Evolutionary conservation across 2,797 vertebrate species (phyloP).

Genomic region (Sebastes hubbsi): DNA sequence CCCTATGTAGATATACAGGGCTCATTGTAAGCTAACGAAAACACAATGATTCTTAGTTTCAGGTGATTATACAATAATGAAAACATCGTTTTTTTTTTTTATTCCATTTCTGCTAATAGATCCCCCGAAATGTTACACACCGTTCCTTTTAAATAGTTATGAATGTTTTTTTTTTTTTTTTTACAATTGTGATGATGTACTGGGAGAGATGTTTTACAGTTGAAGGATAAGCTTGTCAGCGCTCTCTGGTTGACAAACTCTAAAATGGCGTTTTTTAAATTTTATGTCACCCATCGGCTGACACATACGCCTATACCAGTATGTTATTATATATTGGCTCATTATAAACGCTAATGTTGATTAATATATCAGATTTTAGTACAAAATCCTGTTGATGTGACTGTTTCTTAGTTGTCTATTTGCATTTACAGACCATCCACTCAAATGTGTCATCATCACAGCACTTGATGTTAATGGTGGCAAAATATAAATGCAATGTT

Average conservation of each 20-base stretch:
- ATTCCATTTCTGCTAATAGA: no score
- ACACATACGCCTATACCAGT: not conserved
- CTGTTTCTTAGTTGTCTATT: not conserved
- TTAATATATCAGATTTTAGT: not conserved
- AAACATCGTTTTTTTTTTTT: fast-evolving
- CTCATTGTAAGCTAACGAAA: no score
- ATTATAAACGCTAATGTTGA: not conserved
- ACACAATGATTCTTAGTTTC: no score
- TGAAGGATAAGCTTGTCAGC: not conserved
- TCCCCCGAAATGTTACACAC: no score
- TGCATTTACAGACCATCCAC: not conserved
- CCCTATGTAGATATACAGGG: no score
- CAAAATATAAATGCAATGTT: not conserved
- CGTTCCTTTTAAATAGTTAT: not conserved
- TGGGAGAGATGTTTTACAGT: not conserved
- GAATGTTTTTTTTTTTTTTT: not conserved
- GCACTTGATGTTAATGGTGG: no score
- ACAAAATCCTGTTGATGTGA: not conserved
- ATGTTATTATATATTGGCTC: not conserved
- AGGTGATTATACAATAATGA: no score
- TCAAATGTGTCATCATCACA: not conserved
- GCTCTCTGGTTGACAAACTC: not conserved
- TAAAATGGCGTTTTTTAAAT: not conserved
- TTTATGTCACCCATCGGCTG: no score
- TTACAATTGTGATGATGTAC: not conserved